phyloP scores from a whole-genome alignment of 2,888 invertebrate species.

The Suillia variegata region DNA sequence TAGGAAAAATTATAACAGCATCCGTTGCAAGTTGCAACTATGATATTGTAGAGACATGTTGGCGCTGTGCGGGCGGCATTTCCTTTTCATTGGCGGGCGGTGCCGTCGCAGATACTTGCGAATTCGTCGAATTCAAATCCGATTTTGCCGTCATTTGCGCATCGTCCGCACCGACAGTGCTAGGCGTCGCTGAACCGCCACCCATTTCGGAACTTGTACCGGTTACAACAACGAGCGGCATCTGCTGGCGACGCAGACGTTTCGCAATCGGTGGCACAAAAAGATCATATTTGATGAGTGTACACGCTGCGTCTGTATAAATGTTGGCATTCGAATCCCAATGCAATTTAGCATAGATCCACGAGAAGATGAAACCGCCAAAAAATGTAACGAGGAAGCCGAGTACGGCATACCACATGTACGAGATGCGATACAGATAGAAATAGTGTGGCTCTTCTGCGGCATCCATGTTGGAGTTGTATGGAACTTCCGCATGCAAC shows the following conservation, averaged over 20 bases:
- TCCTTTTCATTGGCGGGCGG: background rate
- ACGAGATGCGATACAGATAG: slow-evolving; percentile 65
- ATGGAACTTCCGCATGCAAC: background rate
- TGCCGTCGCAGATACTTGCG: background rate
- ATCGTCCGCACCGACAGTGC: slow-evolving; percentile 31
- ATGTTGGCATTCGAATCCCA: slow-evolving; percentile 50
- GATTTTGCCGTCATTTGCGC: slow-evolving; percentile 6
- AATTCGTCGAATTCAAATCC: background rate
- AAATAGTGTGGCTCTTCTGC: slow-evolving; percentile 40
- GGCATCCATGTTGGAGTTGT: background rate
- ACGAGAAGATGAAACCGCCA: slow-evolving; percentile 64
- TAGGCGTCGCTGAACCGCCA: slow-evolving; percentile 28
- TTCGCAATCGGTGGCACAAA: slow-evolving; percentile 66
- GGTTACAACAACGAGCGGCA: slow-evolving; percentile 51
- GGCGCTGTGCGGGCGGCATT: background rate
- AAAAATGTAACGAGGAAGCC: slow-evolving; percentile 64
- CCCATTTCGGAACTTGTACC: slow-evolving; percentile 43
- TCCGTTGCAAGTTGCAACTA: background rate
- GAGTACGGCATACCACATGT: slow-evolving; percentile 72
- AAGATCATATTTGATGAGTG: slow-evolving; percentile 64
- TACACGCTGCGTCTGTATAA: slow-evolving; percentile 49
- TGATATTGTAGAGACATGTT: background rate
- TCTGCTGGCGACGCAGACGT: slow-evolving; percentile 56
- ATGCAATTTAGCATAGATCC: slow-evolving; percentile 54
- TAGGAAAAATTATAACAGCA: no score